phyloP scores from a whole-genome alignment of 2,888 invertebrate species.

The Diarsia dahlii region DNA sequence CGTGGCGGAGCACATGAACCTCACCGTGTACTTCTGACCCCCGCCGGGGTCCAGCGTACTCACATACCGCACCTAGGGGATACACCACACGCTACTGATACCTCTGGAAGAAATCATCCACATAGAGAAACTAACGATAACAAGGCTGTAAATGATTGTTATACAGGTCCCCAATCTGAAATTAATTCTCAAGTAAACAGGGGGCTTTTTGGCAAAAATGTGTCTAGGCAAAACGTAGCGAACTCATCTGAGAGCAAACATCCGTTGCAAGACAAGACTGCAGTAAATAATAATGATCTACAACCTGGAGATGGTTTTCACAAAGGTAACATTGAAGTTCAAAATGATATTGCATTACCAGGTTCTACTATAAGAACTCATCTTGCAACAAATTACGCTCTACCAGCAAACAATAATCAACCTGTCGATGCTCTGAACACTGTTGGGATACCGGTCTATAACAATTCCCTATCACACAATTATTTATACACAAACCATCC shows the following conservation, averaged over 20 bases:
- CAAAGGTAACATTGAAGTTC: slow-evolving; percentile 14
- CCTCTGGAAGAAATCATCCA: not conserved
- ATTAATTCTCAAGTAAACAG: not conserved
- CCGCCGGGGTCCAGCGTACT: slow-evolving; percentile 15
- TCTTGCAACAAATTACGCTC: slow-evolving; percentile 21
- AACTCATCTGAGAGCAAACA: slow-evolving; percentile 1
- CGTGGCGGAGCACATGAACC: slow-evolving; percentile 91
- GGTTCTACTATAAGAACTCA: slow-evolving; percentile 25
- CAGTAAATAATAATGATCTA: not conserved
- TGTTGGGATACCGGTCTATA: slow-evolving; percentile 61
- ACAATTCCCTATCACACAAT: slow-evolving; percentile 43
- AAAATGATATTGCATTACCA: slow-evolving; percentile 38
- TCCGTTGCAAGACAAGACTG: slow-evolving; percentile 1
- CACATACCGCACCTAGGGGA: not conserved
- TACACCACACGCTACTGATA: not conserved
- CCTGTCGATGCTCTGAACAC: slow-evolving; percentile 54
- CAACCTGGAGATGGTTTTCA: not conserved
- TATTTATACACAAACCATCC: slow-evolving; percentile 32
- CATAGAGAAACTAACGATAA: not conserved
- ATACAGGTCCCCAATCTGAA: slow-evolving; percentile 7
- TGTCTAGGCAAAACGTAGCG: not conserved
- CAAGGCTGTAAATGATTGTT: not conserved
- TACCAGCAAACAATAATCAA: slow-evolving; percentile 21
- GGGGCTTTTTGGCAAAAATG: not conserved
- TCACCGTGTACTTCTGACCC: slow-evolving; percentile 93